phyloP scores from a whole-genome alignment of 2,113 vertebrate species.

The Struthidea cinerea region DNA sequence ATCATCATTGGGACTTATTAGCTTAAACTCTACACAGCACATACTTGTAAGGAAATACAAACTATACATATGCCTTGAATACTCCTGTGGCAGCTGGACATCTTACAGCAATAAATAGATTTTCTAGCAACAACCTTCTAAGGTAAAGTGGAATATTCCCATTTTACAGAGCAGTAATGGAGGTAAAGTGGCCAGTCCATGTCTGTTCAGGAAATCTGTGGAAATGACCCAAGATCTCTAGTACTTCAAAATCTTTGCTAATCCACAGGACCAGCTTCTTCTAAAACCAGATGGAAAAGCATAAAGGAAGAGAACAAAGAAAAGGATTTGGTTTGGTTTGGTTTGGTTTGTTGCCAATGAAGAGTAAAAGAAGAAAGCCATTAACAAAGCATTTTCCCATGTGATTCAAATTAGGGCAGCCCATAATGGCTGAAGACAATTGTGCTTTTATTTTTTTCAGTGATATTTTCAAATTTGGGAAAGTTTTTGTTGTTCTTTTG shows the following conservation, averaged over 20 bases:
- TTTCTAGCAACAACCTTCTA: background rate
- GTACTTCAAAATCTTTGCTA: background rate
- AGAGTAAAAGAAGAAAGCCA: slow-evolving; percentile 28
- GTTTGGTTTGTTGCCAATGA: background rate
- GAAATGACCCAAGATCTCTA: background rate
- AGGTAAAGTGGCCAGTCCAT: background rate
- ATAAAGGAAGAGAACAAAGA: slow-evolving; percentile 41
- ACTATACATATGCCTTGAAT: background rate
- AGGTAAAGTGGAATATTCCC: background rate
- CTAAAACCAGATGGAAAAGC: slow-evolving; percentile 7
- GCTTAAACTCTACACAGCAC: background rate
- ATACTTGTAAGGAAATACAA: background rate
- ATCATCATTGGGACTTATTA: background rate
- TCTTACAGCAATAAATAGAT: background rate
- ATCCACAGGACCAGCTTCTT: background rate
- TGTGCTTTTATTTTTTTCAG: slow-evolving; percentile 42
- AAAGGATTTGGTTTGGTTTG: background rate
- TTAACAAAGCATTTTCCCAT: slow-evolving; percentile 29
- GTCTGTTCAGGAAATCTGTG: background rate
- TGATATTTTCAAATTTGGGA: slow-evolving; percentile 21
- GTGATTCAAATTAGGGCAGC: slow-evolving; percentile 25
- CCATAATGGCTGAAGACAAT: background rate
- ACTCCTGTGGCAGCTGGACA: background rate
- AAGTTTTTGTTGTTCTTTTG: slow-evolving; percentile 32
- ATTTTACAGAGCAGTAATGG: background rate